Evolutionary conservation across 2,113 vertebrate genomes (phyloP), one percentile per base, ranked within the genome.

Genomic region (Menura novaehollandiae): DNA sequence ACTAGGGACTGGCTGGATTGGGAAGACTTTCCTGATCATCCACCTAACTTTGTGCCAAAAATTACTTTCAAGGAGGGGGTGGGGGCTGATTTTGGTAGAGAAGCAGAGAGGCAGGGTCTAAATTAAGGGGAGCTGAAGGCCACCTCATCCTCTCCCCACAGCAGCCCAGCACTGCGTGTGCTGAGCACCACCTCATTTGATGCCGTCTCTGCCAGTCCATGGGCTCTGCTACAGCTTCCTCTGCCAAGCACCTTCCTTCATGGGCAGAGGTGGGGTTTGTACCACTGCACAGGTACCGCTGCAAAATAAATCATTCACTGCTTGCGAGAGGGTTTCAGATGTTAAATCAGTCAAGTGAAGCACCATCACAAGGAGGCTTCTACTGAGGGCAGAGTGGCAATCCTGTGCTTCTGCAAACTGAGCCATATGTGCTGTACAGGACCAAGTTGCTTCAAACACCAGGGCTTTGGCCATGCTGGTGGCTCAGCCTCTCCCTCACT

Each of bases 131-230:
- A 59, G 26, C 41, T 26, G 2, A n/a, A 44, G 46, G 35, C 6
- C 18, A 11, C 7, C 10, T 32, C 4, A 1, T 13, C 6, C 23
- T 52, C 3, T 71, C 15, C 76, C 28, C 16, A 0, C 1, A 43
- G 41, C 46, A 81, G 17, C 46, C 16, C 2, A 13, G 2, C 21
- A 2, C 56, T 5, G 49, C 1, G 1, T 6, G 15, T 37, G 2
- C 13, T 51, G 46, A 52, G 22, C 39, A 4, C 2, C 60, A 27
- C 55, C 39, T 56, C 35, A 1, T 9, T 8, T 35, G 46, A 4
- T 37, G 62, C 58, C 41, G 49, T 26, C 10, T 7, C 32, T 72
- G 43, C 21, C 32, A 4, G 49, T 3, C 26, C 21, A 0, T 0
- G 28, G 79, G 28, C n/a, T 60, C 4, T 4, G 51, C 33, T 6